phyloP scores from a whole-genome alignment of 1,140 invertebrate species.

The Heliothis subflexa region DNA sequence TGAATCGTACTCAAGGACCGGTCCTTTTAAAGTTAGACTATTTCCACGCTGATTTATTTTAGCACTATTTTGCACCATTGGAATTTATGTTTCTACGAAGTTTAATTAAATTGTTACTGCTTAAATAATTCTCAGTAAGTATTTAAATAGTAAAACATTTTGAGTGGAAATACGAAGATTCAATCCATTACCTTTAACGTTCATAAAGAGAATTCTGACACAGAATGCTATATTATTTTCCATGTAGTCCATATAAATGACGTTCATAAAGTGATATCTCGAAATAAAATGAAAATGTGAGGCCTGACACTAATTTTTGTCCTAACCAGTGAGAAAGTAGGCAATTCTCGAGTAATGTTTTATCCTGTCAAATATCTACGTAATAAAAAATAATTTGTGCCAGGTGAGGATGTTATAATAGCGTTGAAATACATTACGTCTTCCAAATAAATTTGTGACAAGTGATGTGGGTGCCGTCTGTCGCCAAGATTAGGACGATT shows the following conservation, averaged over 20 bases:
- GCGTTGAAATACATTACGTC: constrained; percentile 38
- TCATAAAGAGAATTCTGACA: too few relatives aligned
- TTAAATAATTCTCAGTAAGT: background rate
- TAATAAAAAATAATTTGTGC: constrained; percentile 45
- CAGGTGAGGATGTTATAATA: constrained; percentile 37
- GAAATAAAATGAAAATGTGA: background rate
- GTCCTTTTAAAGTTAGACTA: background rate
- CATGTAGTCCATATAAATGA: background rate
- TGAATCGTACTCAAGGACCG: background rate
- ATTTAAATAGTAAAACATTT: too few relatives aligned
- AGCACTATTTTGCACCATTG: constrained; percentile 6
- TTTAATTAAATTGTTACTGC: background rate
- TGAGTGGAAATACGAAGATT: too few relatives aligned
- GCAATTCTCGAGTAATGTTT: constrained; percentile 21
- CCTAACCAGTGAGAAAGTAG: background rate
- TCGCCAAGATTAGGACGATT: constrained; percentile 6
- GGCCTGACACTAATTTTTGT: background rate
- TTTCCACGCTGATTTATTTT: background rate
- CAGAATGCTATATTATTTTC: too few relatives aligned
- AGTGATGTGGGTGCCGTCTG: constrained; percentile 27
- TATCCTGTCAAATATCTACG: constrained; percentile 27
- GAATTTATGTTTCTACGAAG: background rate
- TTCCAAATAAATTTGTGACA: constrained; percentile 35
- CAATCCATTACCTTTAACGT: too few relatives aligned
- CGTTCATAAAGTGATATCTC: background rate